Evolutionary conservation across 2,888 invertebrate species (phyloP), one percentile per base, ranked within the genome.

Genomic region (Trichogramma dendrolimi): DNA sequence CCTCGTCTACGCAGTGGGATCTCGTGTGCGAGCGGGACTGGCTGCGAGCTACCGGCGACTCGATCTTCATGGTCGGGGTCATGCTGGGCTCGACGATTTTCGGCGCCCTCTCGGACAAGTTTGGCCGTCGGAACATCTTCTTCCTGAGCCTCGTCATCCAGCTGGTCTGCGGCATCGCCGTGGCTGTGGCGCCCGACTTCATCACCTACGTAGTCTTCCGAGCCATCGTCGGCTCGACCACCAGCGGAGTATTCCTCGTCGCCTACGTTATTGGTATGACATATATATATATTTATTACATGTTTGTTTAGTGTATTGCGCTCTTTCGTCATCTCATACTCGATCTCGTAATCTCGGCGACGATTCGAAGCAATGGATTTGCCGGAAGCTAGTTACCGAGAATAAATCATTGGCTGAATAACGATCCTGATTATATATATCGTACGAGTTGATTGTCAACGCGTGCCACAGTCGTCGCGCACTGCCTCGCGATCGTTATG

Each of bases 211-310:
- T 87, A 8, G 74, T 86, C 59, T 83, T 87, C 49, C 81, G 91
- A 66, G 78, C 87, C 63, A 74, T 90, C 55, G 84, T 91, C 39
- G 91, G 91, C 10, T 85, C 87, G 8, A 87, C 88, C 7, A 88
- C 90, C 6, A 89, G 89, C 5, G 90, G 90, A 1, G 87, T 90
- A 7, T 91, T 90, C 72, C 80, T 90, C 62, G 89, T 90, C 27
- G 88, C 89, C 51, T 91, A 90, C 76, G 90, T 90, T 54, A 87
- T 91, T 68, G 89, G 90, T 84, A 81, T 81, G 79, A 39, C 49
- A 1, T 54, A 27, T n/a, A 50, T 11, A 11, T 11, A 2, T 11
- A 11, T 46, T 46, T 2, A 14, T 27, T 27, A 27, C 27, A 27
- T 2, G 27, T 27, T 27, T 27, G 27, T 27, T 27, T 27, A 27